phyloP scores from a whole-genome alignment of 2,888 invertebrate species.

The Drosophila pegasa region DNA sequence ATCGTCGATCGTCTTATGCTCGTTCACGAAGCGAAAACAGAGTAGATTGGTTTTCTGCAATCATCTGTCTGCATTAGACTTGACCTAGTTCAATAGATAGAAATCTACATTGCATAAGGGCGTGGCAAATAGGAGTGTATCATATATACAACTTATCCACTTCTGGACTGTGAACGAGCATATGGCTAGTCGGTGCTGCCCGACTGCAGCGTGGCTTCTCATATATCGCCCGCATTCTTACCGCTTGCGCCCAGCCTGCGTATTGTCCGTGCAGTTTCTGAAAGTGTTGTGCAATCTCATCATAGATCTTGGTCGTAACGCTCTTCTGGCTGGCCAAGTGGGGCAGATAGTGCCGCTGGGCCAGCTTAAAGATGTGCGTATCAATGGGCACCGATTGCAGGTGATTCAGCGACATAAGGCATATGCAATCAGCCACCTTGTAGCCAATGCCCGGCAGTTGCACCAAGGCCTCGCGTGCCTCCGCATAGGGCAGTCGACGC shows the following conservation, averaged over 20 bases:
- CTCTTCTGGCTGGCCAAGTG: slow-evolving; percentile 89
- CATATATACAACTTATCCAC: too few relatives aligned
- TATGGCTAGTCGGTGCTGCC: background rate
- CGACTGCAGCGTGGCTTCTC: background rate
- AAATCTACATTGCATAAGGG: too few relatives aligned
- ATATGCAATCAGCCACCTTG: slow-evolving; percentile 99
- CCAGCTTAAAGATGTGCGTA: slow-evolving; percentile 97
- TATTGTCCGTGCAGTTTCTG: slow-evolving; percentile 92
- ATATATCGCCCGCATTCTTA: slow-evolving; percentile 85
- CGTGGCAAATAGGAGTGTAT: too few relatives aligned
- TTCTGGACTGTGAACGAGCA: background rate
- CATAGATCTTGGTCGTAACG: slow-evolving; percentile 92
- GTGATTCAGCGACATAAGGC: slow-evolving; percentile 97
- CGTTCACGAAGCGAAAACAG: background rate
- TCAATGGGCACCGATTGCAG: slow-evolving; percentile 96
- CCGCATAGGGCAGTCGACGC: slow-evolving; percentile 88
- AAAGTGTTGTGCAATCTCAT: slow-evolving; percentile 94
- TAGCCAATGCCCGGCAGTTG: slow-evolving; percentile 95
- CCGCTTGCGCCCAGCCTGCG: slow-evolving; percentile 98
- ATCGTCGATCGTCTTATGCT: background rate
- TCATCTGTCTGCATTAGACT: too few relatives aligned
- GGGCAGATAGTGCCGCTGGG: slow-evolving; percentile 91
- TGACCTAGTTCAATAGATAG: too few relatives aligned
- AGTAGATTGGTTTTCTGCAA: background rate
- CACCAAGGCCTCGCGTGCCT: slow-evolving; percentile 91